These are phyloP conservation scores for Leucoraja erinaceus DNA, from an alignment of 2,113 vertebrate genomes.

Conservation along the genomic window DNA sequence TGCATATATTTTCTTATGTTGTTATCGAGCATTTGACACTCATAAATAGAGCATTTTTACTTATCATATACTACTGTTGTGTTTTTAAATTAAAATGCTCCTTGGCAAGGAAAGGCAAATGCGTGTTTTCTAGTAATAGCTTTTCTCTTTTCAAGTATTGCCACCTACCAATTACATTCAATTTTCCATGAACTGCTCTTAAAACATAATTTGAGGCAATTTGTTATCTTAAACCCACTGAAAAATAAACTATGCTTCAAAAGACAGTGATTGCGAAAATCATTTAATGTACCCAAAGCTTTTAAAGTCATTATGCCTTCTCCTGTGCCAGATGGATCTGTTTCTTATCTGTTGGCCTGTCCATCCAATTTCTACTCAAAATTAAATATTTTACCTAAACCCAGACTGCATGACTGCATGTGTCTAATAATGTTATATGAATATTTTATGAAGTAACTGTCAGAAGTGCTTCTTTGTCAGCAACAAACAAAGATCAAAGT, in stretches of 20 bases:
- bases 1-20: neutral
- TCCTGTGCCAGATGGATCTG: neutral
- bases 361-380: slow-evolving; percentile 19
- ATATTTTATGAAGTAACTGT: slow-evolving; percentile 30
- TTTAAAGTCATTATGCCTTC: neutral
- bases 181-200: neutral
- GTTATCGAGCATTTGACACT: neutral
- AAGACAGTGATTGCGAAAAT: neutral
- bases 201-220: neutral
- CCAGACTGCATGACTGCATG: slow-evolving; percentile 7
- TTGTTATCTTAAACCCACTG: neutral
- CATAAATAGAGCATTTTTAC: neutral
- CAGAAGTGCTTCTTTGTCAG: neutral
- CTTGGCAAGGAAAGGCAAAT: neutral
- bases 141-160: slow-evolving; percentile 5
- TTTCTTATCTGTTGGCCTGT: neutral
- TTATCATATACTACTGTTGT: neutral
- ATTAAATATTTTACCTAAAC: slow-evolving; percentile 26
- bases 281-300: slow-evolving; percentile 6
- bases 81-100: neutral
- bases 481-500: slow-evolving; percentile 24
- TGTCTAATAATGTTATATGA: slow-evolving; percentile 25
- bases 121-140: neutral
- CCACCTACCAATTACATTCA: neutral
- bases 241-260: neutral